phyloP scores from a whole-genome alignment of 64 coral and sea anemone species.

The Porites lutea region DNA sequence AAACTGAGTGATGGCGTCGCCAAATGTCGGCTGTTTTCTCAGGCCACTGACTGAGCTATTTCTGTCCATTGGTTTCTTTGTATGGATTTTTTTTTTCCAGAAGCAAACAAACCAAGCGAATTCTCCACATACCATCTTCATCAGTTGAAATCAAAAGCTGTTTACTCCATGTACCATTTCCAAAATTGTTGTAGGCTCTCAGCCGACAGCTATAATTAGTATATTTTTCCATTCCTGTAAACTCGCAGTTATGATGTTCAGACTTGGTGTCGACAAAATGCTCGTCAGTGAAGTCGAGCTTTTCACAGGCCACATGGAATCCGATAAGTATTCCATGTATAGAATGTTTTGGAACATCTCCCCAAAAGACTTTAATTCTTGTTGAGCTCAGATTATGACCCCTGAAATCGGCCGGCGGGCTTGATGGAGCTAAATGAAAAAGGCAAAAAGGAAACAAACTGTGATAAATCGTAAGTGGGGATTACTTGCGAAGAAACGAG shows the following conservation, averaged over 20 bases:
- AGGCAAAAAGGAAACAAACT: no score
- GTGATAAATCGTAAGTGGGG: no score
- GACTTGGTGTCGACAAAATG: background rate
- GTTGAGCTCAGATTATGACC: conserved; percentile 6
- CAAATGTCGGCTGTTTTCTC: no score
- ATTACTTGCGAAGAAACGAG: no score
- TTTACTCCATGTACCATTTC: background rate
- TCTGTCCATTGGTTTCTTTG: no score
- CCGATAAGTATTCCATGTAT: conserved; percentile 1
- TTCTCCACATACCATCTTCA: background rate
- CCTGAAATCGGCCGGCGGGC: background rate
- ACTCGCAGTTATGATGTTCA: background rate
- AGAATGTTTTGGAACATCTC: conserved; percentile 2
- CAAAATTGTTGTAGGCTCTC: background rate
- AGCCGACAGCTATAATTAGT: background rate
- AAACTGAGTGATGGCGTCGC: no score
- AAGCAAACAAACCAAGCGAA: no score
- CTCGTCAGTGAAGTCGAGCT: background rate
- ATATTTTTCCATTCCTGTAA: background rate
- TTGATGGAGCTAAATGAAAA: background rate
- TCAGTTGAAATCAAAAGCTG: background rate
- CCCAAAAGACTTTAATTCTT: background rate
- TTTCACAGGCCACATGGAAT: background rate
- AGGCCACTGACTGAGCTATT: no score
- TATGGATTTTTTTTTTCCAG: no score